Base-by-base conservation (phyloP, 2,888 invertebrate genomes). In the Hypomecis atomaria region DNA sequence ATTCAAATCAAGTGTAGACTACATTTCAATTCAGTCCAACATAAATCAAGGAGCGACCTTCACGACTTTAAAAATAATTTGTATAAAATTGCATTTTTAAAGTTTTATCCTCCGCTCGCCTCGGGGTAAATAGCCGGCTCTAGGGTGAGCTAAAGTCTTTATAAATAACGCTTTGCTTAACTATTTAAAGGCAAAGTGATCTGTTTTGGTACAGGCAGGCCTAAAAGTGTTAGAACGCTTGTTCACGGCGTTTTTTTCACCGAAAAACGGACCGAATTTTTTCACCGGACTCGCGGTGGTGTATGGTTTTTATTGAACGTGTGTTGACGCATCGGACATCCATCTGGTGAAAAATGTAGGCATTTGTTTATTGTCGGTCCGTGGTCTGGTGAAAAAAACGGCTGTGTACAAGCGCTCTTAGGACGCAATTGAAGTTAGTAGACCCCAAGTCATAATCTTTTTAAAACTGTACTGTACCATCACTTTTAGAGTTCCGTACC, bases 141-240 rank as follows among this genome's bases (percentile, higher is more conserved):
- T 59, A 43, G 66, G 70, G 58, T 67, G 56, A 62, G 47, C 59
- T 49, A 43, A 54, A 40, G 52, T 9, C 61, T 44, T 40, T 50
- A 67, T 65, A 67, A 59, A 70, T 66, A 64, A 57, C 64, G 58
- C 65, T 65, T 67, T 62, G 47, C 60, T 71, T 55, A 63, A 67
- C 71, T 65, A 66, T 70, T 69, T 67, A 62, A 67, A 63, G 66
- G 40, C 49, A 59, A 56, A 59, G 47, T 38, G 59, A 62, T 66
- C 61, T 61, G 52, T 61, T 62, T 64, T 49, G 44, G 60, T 62
- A 58, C 59, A 56, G 59, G 65, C 54, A 23, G 33, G 13, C 7
- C 42, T 23, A 61, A 52, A 67, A 69, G 48, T 44, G 13, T 23
- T 59, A 33, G 10, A 10, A 7, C 40, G 40, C 40, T 9, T 7